Base-by-base conservation (phyloP, 2,888 invertebrate species). In the Tachina lurida region DNA sequence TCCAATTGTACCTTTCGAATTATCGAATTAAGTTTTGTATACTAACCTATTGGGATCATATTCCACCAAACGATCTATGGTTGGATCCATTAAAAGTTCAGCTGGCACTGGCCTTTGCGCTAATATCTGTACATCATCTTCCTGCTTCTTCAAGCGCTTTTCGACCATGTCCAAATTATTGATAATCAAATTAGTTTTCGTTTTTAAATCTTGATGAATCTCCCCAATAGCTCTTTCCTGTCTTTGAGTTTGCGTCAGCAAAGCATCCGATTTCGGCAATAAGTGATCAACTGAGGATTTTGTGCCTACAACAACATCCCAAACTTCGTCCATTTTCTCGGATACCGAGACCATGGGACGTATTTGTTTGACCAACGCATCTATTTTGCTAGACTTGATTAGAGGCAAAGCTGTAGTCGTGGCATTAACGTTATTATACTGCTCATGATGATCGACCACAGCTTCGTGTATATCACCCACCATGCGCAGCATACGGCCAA, bases 321-420 rank as follows among this genome's bases (percentile, higher is more conserved):
- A 97, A 5, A 97, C 97, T 92, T 97, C 96, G 89, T 97, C 97
- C 97, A 97, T 97, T 93, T 97, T 97, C 91, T 97, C 97, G 0
- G 97, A 96, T 1, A 97, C 97, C 76, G 95, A 96, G 90, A 97
- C 95, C 93, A 97, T 97, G 0, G 97, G 97, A 87, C 95, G 95
- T 91, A 97, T 97, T 93, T 97, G 96, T 89, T 96, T 95, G 1
- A 96, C 96, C 45, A 97, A 94, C 5, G 94, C 95, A 92, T 97
- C 97, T 87, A 97, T 95, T 93, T 97, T 97, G 90, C 95, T 97
- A 15, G 94, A 94, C 89, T 95, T 95, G 15, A 94, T 91, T 10
- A 94, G 89, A 0, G 95, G 94, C 41, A 94, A 92, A n/a, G 94
- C 93, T 0, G 95, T 94, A 70, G 95, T 94, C 0, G 95, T 95